Evolutionary conservation across 1,140 invertebrate species (phyloP).

Genomic region (Sitobion miscanthi): DNA sequence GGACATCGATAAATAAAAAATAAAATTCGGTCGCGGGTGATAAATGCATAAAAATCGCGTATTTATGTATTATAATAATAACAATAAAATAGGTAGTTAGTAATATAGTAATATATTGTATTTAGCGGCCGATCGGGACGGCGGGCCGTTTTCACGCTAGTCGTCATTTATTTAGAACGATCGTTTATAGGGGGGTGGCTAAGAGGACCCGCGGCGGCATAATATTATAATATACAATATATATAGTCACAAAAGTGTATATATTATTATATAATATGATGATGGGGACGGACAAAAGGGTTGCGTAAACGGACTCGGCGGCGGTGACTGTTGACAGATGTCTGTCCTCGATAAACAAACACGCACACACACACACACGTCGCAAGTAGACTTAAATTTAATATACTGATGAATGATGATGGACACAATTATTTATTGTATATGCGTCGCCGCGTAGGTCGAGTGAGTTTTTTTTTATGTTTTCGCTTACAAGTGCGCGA

Average conservation of each 20-base stretch:
- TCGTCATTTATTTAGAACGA: slow-evolving; percentile 1
- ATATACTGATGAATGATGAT: not conserved
- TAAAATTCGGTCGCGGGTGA: not conserved
- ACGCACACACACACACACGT: not conserved
- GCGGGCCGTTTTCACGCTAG: not conserved
- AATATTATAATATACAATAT: not conserved
- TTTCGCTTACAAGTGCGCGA: not conserved
- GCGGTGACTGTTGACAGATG: slow-evolving; percentile 33
- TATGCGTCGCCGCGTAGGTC: not conserved
- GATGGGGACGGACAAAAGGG: slow-evolving; percentile 20
- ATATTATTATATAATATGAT: not conserved
- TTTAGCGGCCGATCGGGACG: not conserved
- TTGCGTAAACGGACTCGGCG: not conserved
- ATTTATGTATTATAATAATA: not conserved
- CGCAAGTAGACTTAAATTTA: not conserved
- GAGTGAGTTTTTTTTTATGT: not conserved
- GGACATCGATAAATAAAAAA: slow-evolving; percentile 13
- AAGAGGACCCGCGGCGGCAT: not conserved
- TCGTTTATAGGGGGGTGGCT: not conserved
- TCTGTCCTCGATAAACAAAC: slow-evolving; percentile 7
- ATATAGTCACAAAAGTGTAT: not conserved
- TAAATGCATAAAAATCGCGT: slow-evolving; percentile 24
- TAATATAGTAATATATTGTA: not conserved
- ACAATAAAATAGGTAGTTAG: not conserved
- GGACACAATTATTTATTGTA: not conserved